Evolutionary conservation across 2,888 invertebrate genomes (phyloP).

Genomic region (Geotrupes spiniger): DNA sequence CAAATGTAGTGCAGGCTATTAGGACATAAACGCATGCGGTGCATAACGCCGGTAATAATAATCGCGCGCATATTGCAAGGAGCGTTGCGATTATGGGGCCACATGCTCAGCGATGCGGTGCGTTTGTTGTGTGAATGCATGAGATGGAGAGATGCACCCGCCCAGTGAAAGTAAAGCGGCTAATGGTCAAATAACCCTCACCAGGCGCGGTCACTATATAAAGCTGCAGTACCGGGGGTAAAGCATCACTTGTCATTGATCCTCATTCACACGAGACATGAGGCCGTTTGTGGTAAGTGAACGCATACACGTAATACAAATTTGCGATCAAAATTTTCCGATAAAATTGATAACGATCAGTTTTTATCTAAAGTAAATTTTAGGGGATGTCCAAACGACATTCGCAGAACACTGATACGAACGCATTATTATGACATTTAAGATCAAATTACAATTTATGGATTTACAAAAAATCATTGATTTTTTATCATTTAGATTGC

Average conservation of each 20-base stretch:
- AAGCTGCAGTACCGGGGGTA: conserved; percentile 27
- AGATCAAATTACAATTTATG: no score
- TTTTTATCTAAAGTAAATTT: neutral
- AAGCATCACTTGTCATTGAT: conserved; percentile 31
- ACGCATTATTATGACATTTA: no score
- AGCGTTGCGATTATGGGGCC: conserved; percentile 14
- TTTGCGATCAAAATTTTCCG: no score
- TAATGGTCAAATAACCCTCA: conserved; percentile 27
- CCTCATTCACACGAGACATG: conserved; percentile 28
- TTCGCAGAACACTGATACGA: neutral
- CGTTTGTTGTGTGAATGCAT: conserved; percentile 23
- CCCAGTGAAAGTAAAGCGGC: conserved; percentile 30
- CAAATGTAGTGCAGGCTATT: no score
- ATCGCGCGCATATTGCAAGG: conserved; percentile 4
- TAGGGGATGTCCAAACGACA: neutral
- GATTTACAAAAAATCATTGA: no score
- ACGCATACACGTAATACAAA: conserved; percentile 2
- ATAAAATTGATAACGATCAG: neutral
- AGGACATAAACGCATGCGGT: no score
- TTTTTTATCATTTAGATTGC: conserved; percentile 38
- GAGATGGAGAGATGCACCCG: conserved; percentile 29
- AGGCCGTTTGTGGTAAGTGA: conserved; percentile 24
- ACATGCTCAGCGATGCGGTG: conserved; percentile 22
- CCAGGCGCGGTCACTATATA: conserved; percentile 28
- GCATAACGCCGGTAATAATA: neutral